A percentile compares a stretch with the other conserved stretches of the same genome.
Conservation (phyloP, 2,113 vertebrate genomes). For the Ginglymostoma cirratum region DNA sequence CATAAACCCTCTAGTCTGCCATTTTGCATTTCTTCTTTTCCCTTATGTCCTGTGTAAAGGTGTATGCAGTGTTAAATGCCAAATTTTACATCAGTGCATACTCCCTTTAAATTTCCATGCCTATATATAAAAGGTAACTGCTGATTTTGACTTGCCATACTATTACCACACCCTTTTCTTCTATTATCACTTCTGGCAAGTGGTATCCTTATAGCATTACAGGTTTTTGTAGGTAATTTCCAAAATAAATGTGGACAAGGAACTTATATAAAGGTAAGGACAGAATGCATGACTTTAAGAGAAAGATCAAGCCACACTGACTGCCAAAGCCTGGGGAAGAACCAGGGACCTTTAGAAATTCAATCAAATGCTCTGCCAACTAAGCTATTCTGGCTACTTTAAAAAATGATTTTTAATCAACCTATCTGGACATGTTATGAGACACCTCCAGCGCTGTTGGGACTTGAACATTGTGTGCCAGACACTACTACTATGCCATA, state of each 20-base stretch:
- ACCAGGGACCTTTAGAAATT: no score
- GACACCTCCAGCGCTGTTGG: no score
- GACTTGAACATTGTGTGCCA: no score
- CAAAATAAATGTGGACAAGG: neutral
- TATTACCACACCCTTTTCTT: neutral
- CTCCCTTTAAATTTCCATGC: neutral
- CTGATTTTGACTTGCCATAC: neutral
- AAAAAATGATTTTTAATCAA: no score
- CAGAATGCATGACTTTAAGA: neutral
- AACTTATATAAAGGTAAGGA: neutral
- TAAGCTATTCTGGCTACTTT: neutral
- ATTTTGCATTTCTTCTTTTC: neutral
- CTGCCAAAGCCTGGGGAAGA: no score
- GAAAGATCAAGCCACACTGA: neutral
- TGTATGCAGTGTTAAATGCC: neutral
- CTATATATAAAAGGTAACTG: neutral
- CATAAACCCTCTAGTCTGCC: neutral
- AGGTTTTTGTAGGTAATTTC: neutral
- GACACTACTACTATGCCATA: no score
- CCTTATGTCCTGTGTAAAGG: neutral
- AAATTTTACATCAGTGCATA: neutral
- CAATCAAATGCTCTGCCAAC: neutral
- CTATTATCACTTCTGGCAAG: neutral
- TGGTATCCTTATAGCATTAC: neutral
- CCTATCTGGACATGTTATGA: no score